Percentiles rank a stretch among this genome's conserved stretches.
Conservation (phyloP, 2,888 invertebrate genomes). For the Magallana nippona region DNA sequence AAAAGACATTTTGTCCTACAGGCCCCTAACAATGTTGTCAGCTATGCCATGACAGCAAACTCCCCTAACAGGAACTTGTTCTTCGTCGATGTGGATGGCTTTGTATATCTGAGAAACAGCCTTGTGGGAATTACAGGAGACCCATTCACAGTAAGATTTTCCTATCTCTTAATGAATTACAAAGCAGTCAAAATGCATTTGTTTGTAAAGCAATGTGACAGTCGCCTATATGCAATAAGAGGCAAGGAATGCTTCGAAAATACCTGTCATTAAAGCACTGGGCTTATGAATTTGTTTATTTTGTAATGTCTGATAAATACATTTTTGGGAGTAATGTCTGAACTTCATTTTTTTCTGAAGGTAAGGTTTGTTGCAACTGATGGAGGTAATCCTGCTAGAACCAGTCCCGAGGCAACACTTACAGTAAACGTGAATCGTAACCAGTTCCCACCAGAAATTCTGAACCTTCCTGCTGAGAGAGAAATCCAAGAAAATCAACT, state of each 20-base stretch:
- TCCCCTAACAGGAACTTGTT: constrained; percentile 58
- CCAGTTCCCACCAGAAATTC: constrained; percentile 54
- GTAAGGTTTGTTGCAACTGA: constrained; percentile 69
- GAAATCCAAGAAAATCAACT: constrained; percentile 49
- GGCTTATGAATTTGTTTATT: no score
- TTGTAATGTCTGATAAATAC: no score
- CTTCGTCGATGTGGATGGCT: constrained; percentile 51
- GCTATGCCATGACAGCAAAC: constrained; percentile 65
- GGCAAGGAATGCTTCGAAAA: no score
- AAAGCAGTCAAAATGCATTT: no score
- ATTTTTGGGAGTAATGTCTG: no score
- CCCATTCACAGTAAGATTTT: constrained; percentile 58
- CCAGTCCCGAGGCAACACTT: constrained; percentile 47
- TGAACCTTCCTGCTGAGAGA: constrained; percentile 49
- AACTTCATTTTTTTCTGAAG: constrained; percentile 57
- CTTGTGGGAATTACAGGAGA: constrained; percentile 56
- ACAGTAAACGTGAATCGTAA: constrained; percentile 58
- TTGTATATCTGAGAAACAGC: constrained; percentile 56
- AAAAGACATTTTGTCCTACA: constrained; percentile 48
- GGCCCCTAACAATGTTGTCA: constrained; percentile 72
- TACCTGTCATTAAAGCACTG: no score
- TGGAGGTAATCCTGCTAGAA: constrained; percentile 63
- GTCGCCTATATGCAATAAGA: no score
- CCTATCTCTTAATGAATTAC: no score
- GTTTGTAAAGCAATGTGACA: no score